These are phyloP conservation scores for Monomorium pharaonis DNA, from an alignment of 1,140 invertebrate species.

Conservation along the genomic window DNA sequence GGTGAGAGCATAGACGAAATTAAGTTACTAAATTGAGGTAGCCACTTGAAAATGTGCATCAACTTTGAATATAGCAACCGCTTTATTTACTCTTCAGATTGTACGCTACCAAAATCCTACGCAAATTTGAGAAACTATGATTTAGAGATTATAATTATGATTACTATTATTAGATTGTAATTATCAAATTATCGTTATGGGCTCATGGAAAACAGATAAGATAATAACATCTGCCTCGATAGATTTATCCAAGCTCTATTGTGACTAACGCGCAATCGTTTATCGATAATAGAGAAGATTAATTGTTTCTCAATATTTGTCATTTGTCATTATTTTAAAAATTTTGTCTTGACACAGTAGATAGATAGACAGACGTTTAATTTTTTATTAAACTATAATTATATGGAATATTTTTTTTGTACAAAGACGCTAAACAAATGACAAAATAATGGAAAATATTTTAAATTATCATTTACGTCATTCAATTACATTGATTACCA, in stretches of 20 bases:
- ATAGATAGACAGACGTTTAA: neutral
- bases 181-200: neutral
- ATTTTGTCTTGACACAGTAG: neutral
- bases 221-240: conserved; percentile 36
- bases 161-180: neutral
- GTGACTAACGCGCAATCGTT: neutral
- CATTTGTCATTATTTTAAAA: neutral
- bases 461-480: neutral
- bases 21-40: conserved; percentile 11
- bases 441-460: neutral
- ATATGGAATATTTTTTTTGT: too few species aligned
- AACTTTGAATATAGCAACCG: neutral
- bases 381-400: neutral
- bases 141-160: neutral
- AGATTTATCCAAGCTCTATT: neutral
- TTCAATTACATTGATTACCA: neutral
- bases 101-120: neutral
- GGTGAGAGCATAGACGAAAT: conserved; percentile 8
- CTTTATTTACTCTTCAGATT: conserved; percentile 42
- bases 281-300: neutral
- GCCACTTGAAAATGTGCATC: neutral
- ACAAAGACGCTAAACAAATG: neutral
- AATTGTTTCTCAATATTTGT: neutral
- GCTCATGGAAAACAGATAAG: neutral
- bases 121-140: neutral